A percentile compares a stretch with the other conserved stretches of the same genome.
phyloP scores from a whole-genome alignment of 2,888 invertebrate genomes.

The Caenorhabditis sulstoni region DNA sequence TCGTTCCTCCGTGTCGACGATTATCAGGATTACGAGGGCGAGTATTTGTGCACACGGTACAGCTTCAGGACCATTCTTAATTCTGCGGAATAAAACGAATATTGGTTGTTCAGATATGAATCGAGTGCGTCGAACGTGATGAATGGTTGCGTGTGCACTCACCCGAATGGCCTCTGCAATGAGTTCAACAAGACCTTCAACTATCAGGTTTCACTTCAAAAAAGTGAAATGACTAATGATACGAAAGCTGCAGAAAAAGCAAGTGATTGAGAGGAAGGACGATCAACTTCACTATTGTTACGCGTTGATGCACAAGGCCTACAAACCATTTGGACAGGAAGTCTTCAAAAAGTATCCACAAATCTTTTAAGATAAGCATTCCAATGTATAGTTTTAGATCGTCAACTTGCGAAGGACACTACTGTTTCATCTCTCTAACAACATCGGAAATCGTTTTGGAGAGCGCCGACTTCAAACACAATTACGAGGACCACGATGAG shows the following conservation, averaged over 20 bases:
- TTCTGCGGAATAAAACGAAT: neutral
- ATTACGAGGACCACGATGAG: conserved; percentile 71
- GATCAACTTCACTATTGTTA: conserved; percentile 78
- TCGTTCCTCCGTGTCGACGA: conserved; percentile 76
- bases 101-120: conserved; percentile 69
- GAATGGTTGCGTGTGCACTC: conserved; percentile 79
- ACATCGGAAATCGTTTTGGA: conserved; percentile 78
- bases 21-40: conserved; percentile 74
- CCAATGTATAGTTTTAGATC: too few relatives aligned
- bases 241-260: conserved; percentile 70
- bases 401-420: conserved; percentile 79
- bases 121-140: conserved; percentile 72
- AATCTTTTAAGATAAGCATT: neutral
- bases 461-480: conserved; percentile 72
- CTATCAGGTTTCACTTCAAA: conserved; percentile 74
- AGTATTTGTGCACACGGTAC: conserved; percentile 76
- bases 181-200: conserved; percentile 72
- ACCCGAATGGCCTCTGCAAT: conserved; percentile 77
- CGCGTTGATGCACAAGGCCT: conserved; percentile 72
- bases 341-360: conserved; percentile 76
- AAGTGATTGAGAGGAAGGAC: conserved; percentile 72
- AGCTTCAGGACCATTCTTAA: conserved; percentile 5
- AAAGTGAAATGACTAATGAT: too few relatives aligned
- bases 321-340: conserved; percentile 75
- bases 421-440: conserved; percentile 78